These are phyloP conservation scores for Anaspis maculata DNA, from an alignment of 2,888 invertebrate genomes.

Conservation along the genomic window DNA sequence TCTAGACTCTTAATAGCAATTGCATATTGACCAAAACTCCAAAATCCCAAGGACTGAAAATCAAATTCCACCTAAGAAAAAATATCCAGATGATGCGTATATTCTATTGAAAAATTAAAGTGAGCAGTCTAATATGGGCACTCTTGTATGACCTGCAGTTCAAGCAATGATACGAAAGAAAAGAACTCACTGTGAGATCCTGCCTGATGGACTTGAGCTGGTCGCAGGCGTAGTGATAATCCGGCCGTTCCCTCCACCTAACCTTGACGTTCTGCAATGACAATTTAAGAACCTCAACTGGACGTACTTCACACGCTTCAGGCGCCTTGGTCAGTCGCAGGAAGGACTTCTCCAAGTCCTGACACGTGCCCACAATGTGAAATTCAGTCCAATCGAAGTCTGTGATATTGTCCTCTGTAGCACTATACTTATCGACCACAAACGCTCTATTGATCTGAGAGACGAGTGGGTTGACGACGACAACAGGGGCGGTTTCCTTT, in stretches of 20 bases:
- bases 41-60: too few species aligned
- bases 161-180: too few species aligned
- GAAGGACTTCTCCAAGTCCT: slow-evolving; percentile 92
- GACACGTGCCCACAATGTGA: slow-evolving; percentile 91
- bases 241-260: slow-evolving; percentile 82
- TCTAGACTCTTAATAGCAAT: too few species aligned
- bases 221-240: slow-evolving; percentile 96
- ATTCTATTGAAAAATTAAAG: too few species aligned
- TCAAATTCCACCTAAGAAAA: too few species aligned
- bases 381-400: slow-evolving; percentile 79
- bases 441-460: too few species aligned
- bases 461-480: slow-evolving; percentile 1
- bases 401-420: slow-evolving; percentile 49
- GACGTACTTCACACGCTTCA: slow-evolving; percentile 83
- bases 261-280: slow-evolving; percentile 86
- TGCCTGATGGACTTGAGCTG: slow-evolving; percentile 97
- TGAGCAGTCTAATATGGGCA: too few species aligned
- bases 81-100: too few species aligned
- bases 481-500: background rate
- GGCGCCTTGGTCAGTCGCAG: slow-evolving; percentile 94
- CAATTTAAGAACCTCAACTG: slow-evolving; percentile 73
- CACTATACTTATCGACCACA: slow-evolving; percentile 25
- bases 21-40: too few species aligned
- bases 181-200: slow-evolving; percentile 90
- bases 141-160: too few species aligned